Conservation (phyloP, 2,797 vertebrate genomes). For the Tokudaia tokunoshimensis region DNA sequence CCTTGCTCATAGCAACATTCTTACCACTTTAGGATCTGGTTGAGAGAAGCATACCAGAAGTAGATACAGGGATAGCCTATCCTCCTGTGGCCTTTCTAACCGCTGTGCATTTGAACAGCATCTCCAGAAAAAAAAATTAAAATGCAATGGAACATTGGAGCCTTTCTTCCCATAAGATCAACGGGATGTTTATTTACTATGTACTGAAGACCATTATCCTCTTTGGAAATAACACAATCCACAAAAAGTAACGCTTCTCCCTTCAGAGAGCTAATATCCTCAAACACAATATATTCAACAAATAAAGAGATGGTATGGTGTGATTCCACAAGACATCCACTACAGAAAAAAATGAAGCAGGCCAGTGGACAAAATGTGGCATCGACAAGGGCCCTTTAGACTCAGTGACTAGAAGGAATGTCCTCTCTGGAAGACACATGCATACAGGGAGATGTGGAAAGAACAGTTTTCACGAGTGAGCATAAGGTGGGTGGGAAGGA, state of each 20-base stretch:
- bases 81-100: background rate
- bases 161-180: background rate
- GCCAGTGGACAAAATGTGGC: background rate
- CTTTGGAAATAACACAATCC: background rate
- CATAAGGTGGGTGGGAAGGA: no score
- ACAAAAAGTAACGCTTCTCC: background rate
- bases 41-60: background rate
- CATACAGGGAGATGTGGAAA: background rate
- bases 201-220: background rate
- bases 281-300: background rate
- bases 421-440: background rate
- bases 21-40: background rate
- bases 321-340: background rate
- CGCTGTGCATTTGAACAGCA: background rate
- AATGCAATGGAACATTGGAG: background rate
- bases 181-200: background rate
- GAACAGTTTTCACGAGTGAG: background rate
- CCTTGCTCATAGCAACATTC: background rate
- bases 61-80: background rate
- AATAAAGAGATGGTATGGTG: background rate
- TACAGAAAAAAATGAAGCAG: conserved; percentile 10
- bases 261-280: background rate
- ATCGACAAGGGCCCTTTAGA: no score
- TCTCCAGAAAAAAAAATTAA: background rate
- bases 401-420: background rate